Percentiles rank a stretch among this genome's conserved stretches.
Conservation (phyloP, 2,888 invertebrate genomes). For the Fragum fragum region DNA sequence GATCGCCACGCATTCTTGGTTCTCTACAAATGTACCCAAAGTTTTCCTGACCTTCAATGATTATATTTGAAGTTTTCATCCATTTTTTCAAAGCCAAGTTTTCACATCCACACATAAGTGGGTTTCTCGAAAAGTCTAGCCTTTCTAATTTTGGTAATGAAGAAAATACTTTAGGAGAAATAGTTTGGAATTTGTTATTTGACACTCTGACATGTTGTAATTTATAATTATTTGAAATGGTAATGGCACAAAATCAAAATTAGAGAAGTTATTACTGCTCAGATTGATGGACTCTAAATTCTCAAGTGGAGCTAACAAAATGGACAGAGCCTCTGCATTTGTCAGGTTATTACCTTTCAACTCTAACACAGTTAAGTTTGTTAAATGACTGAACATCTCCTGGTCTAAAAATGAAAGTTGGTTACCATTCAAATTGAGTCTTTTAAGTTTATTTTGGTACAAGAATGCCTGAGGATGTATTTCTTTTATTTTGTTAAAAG, state of each 20-base stretch:
- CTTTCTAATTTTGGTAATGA: slow-evolving; percentile 68
- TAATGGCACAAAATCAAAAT: slow-evolving; percentile 60
- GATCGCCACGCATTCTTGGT: slow-evolving; percentile 72
- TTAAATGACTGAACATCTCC: slow-evolving; percentile 72
- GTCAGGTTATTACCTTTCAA: slow-evolving; percentile 71
- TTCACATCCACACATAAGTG: slow-evolving; percentile 81
- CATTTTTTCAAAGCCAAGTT: slow-evolving; percentile 78
- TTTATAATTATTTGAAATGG: slow-evolving; percentile 68
- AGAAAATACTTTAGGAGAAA: slow-evolving; percentile 70
- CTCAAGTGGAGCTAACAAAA: slow-evolving; percentile 67
- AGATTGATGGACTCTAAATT: slow-evolving; percentile 72
- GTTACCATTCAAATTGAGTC: slow-evolving; percentile 76
- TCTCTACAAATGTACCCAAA: slow-evolving; percentile 76
- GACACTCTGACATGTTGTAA: slow-evolving; percentile 71
- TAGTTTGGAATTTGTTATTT: slow-evolving; percentile 70
- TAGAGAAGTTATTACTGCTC: slow-evolving; percentile 74
- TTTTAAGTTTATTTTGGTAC: slow-evolving; percentile 72
- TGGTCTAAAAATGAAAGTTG: slow-evolving; percentile 67
- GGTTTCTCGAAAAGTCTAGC: slow-evolving; percentile 80
- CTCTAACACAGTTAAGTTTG: slow-evolving; percentile 69
- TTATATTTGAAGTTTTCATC: slow-evolving; percentile 67
- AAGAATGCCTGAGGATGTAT: slow-evolving; percentile 76
- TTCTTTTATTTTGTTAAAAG: slow-evolving; percentile 73
- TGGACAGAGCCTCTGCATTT: slow-evolving; percentile 41
- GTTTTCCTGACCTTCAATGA: slow-evolving; percentile 63